A percentile compares a stretch with the other conserved stretches of the same genome.
These are phyloP conservation scores for Drosophila parthenogenetica DNA, from an alignment of 2,888 invertebrate species.

Conservation along the genomic window DNA sequence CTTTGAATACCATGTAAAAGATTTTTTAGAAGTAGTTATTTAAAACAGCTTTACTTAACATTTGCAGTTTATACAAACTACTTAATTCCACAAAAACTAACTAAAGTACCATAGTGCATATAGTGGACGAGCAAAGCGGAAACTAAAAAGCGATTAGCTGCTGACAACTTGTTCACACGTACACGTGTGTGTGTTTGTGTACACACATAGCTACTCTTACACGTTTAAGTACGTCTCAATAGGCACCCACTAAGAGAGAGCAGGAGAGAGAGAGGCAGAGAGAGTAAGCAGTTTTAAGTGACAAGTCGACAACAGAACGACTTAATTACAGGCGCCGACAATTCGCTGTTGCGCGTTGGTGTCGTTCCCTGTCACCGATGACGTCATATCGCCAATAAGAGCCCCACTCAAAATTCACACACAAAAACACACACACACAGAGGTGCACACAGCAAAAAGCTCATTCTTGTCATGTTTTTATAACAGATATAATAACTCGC, in stretches of 20 bases:
- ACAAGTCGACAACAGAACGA: conserved; percentile 59
- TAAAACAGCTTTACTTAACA: too few relatives aligned
- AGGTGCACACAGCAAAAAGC: not conserved
- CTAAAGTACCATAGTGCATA: too few relatives aligned
- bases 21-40: too few relatives aligned
- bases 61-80: too few relatives aligned
- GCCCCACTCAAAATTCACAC: conserved; percentile 1
- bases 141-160: conserved; percentile 65
- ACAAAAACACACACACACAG: not conserved
- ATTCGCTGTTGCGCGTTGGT: not conserved
- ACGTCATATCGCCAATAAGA: conserved; percentile 40
- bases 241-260: conserved; percentile 50
- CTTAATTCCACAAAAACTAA: too few relatives aligned
- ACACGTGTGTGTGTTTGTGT: conserved; percentile 10
- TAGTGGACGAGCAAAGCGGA: conserved; percentile 61
- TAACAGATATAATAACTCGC: conserved; percentile 4
- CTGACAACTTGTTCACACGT: conserved; percentile 51
- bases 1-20: too few relatives aligned
- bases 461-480: conserved; percentile 22
- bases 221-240: conserved; percentile 57
- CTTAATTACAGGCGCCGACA: conserved; percentile 53
- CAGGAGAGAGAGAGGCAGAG: conserved; percentile 5
- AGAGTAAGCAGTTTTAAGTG: conserved; percentile 52
- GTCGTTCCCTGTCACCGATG: conserved; percentile 34
- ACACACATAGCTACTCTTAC: not conserved